Evolutionary conservation across 2,113 vertebrate genomes (phyloP), one percentile per base, ranked within the genome.

Genomic region (Lutjanus erythropterus): DNA sequence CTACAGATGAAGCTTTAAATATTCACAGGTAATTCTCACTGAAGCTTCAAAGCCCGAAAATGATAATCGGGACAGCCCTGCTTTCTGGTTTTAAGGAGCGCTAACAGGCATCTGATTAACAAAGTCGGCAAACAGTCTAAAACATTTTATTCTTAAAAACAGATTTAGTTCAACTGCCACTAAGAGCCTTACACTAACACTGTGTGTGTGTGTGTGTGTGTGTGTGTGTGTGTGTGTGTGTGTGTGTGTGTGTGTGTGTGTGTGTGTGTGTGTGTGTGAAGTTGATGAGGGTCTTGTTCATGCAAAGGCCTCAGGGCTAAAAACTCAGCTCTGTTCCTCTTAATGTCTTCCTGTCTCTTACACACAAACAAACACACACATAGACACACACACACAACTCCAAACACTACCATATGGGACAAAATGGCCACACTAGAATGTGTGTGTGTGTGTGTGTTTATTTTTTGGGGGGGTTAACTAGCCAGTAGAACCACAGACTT

Each of bases 261-360:
- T 73, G 44, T 41, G 33, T 37, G n/a, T 27, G 44, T 55, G 65
- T 31, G 47, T 19, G 44, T 53, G 78, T 39, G 23, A 19, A 15
- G 50, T 31, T 72, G 84, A 85, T 89, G 80, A 73, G 74, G 39
- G 76, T 64, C 53, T 55, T 33, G 25, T 69, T 86, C 62, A 59
- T 46, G 41, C 31, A 49, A 80, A 80, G 8, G 70, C 89, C 82
- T 70, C 11, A 5, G 37, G 79, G 84, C 61, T 50, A 42, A 69
- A 81, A 75, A 50, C 75, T 71, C 58, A 25, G 81, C 15, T 33
- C 70, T 59, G 69, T 41, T 81, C 62, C 71, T 83, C 81, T 69
- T 85, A 88, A 90, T 83, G 82, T 85, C 74, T 88, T 87, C 86
- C 84, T 88, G 89, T 82, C 78, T 73, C 55, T 42, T 35, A 66